Base-by-base conservation (phyloP, 2,113 vertebrate species). In the Heloderma charlesbogerti region DNA sequence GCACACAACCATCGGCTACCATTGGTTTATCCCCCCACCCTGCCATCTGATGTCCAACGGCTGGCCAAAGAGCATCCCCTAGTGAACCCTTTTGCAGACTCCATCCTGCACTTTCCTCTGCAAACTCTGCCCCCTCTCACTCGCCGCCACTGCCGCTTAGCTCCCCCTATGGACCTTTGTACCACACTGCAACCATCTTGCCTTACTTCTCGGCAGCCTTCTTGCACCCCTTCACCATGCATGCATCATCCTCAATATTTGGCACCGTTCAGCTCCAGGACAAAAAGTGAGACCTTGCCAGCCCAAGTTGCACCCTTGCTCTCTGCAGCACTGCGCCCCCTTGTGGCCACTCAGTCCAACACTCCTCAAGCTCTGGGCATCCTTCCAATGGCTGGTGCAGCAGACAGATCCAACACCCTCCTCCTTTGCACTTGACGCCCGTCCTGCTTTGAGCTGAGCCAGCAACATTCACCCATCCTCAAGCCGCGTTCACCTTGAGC, bases 401-500 rank as follows among this genome's bases (percentile, higher is more conserved):
- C 89, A 78, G 74, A 27, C 9, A 57, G 43, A 78, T 12, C 60
- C 16, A 16, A 37, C 34, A 1, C 0, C 54, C 13, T 25, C 40
- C 16, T 1, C 57, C 4, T 43, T 48, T 20, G 54, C 60, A 45
- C 40, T n/a, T 51, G 43, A 83, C 43, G 45, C 57, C n/a, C 8
- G n/a, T 54, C 86, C 80, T 43, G 20, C 57, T 54, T 34, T 84
- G 79, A 8, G 80, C 71, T 78, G 60, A 91, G 90, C 69, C 86
- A 88, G 90, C 90, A 91, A 67, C 71, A 31, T 69, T 34, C 8
- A 1, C 3, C 57, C 31, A 25, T 88, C 86, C 80, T 77, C 45
- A 20, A 8, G 45, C 71, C 48, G 86, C 48, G 15, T 78, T 91
- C 86, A 91, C 90, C 90, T 91, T 91, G 72, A 91, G 86, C 90